phyloP scores from a whole-genome alignment of 2,797 vertebrate species.

The Rhyacichthys aspro region DNA sequence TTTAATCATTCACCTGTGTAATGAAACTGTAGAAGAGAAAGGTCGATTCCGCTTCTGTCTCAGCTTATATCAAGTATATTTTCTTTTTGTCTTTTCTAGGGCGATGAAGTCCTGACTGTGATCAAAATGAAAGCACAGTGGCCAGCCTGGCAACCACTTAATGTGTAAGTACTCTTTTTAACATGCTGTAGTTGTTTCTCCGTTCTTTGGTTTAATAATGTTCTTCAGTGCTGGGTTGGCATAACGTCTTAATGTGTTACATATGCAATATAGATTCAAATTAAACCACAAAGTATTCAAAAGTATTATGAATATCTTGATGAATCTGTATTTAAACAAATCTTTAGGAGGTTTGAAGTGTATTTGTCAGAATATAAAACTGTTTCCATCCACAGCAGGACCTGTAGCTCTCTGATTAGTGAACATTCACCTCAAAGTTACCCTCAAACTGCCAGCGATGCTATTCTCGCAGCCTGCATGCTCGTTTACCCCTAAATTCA shows the following conservation, averaged over 20 bases:
- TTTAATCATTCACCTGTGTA: conserved; percentile 18
- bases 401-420: conserved; percentile 38
- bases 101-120: conserved; percentile 96
- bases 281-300: too few species aligned
- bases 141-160: conserved; percentile 97
- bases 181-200: not conserved
- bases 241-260: not conserved
- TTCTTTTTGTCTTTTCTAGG: conserved; percentile 75
- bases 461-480: conserved; percentile 24
- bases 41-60: conserved; percentile 11
- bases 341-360: not conserved
- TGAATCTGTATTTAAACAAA: not conserved
- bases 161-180: conserved; percentile 88
- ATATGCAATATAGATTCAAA: too few species aligned
- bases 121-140: conserved; percentile 99
- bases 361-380: conserved; percentile 7
- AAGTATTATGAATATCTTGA: too few species aligned
- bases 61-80: conserved; percentile 28
- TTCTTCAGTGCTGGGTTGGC: conserved; percentile 4
- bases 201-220: not conserved
- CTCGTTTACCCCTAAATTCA: conserved; percentile 46
- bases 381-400: conserved; percentile 28
- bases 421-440: conserved; percentile 31
- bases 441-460: conserved; percentile 45
- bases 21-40: conserved; percentile 6